Evolutionary conservation across 2,888 invertebrate genomes (phyloP), one percentile per base, ranked within the genome.

Genomic region (Caradrina kadenii): DNA sequence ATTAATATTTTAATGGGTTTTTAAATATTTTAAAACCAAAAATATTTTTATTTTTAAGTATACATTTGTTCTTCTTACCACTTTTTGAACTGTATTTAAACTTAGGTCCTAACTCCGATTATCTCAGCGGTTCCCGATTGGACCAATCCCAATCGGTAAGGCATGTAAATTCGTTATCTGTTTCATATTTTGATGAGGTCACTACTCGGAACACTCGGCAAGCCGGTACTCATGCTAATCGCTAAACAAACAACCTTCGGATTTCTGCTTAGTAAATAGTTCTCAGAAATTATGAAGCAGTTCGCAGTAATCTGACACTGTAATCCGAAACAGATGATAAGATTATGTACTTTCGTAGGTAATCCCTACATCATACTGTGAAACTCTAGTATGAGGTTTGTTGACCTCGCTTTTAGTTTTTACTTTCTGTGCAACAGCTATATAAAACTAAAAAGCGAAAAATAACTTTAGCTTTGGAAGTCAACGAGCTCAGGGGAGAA

Each of bases 131-230:
- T 22, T 58, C 48, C 49, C 3, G 4, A 21, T 73, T 79, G 58
- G 26, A 62, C 73, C 73, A 66, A 48, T 7, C 58, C 0, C 19
- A 22, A 54, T 54, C 49, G 1, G 2, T 45, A 22, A 17, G n/a
- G 4, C 48, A 48, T 60, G 48, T 13, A 50, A 58, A 65, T 39
- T 58, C 19, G 0, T 73, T 26, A 72, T 63, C 58, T 52, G 45
- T 52, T 39, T 60, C 50, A 35, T 72, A 50, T 72, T 72, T 42
- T 31, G 73, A 75, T 62, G 73, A 59, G 26, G 15, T 54, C 52
- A 76, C 26, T 1, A 45, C 45, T 45, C 17, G 3, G 45, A 2
- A 6, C 45, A 3, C 56, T 22, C 39, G 13, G 11, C 3, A 13
- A 39, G 6, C 22, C 45, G 7, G 15, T 45, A 35, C 35, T 22